Base-by-base conservation (phyloP, 2,113 vertebrate genomes). In the Eolophus roseicapilla region DNA sequence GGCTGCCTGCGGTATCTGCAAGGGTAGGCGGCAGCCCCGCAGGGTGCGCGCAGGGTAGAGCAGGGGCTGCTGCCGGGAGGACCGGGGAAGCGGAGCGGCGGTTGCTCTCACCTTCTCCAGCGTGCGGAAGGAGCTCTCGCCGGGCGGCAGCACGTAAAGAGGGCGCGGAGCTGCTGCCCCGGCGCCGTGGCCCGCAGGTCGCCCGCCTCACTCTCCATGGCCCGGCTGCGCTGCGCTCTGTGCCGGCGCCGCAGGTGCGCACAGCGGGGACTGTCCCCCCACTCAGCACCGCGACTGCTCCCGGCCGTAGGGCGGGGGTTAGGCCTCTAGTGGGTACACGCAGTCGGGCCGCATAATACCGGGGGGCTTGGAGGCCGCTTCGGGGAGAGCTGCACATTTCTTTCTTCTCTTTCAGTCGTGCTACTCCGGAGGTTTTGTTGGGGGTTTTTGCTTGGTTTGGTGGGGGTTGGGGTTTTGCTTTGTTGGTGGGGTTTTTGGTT, bases 91-190 rank as follows among this genome's bases (percentile, higher is more conserved):
- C 39, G 49, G 7, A 41, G 14, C 33, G 9, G 20, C 57, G 6
- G 33, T 21, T 33, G 57, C 27, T 70, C 97, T 98, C 97, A 99
- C 99, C 99, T 99, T 97, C n/a, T 98, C 90, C 57, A 98, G 27
- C 10, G 79, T 96, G 88, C 97, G 75, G 93, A 99, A 99, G 16
- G 98, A 97, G 10, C 98, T 98, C 90, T 99, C 98, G 11, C 96
- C 98, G 49, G 99, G 98, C 7, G 97, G 97, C 92, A 99, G 94
- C 73, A 94, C 89, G 67, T 98, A 98, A 82, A 99, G 87, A 99
- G 87, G 78, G 97, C 79, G 33, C 98, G 98, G 91, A 98, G 16
- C 52, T 97, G 97, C 86, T 97, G 95, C 24, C 97, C 98, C 67
- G 93, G 25, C 7, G 96, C 49, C 23, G 96, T 25, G 35, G 18